Conservation (phyloP, 2,797 vertebrate genomes). For the Sebastes dallii region DNA sequence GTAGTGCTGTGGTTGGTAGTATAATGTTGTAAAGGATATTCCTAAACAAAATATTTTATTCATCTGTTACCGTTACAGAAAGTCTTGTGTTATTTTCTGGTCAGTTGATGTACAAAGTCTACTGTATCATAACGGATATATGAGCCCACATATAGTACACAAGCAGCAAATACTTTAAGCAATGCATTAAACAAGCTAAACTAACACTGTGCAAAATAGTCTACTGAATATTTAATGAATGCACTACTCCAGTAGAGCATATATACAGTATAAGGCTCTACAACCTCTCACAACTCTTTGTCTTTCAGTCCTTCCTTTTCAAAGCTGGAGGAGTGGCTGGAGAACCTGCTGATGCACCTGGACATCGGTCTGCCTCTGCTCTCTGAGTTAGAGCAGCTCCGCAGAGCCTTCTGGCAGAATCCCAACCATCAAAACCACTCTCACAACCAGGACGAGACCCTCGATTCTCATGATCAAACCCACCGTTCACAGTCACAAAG, state of each 20-base stretch:
- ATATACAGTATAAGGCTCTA: no score
- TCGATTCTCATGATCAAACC: background rate
- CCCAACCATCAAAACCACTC: conserved; percentile 59
- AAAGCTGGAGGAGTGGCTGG: conserved; percentile 93
- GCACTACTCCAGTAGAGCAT: background rate
- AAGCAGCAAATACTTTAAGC: background rate
- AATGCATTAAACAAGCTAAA: background rate
- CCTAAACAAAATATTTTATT: background rate
- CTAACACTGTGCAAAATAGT: background rate
- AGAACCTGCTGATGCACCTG: conserved; percentile 91
- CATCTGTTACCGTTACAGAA: background rate
- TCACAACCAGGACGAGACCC: background rate
- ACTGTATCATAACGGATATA: background rate
- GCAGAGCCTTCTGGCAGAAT: conserved; percentile 85
- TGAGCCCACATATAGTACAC: background rate
- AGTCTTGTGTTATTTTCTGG: background rate
- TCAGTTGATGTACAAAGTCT: background rate
- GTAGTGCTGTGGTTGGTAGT: background rate
- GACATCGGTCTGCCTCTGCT: conserved; percentile 88
- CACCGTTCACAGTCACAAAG: conserved; percentile 6
- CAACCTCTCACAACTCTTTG: background rate
- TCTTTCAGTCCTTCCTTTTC: conserved; percentile 86
- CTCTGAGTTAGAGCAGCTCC: conserved; percentile 89
- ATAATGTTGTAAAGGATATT: background rate
- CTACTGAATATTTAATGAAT: background rate